phyloP scores from a whole-genome alignment of 30 jellyfish, hydroid and myxozoan species.

The Clytia hemisphaerica region DNA sequence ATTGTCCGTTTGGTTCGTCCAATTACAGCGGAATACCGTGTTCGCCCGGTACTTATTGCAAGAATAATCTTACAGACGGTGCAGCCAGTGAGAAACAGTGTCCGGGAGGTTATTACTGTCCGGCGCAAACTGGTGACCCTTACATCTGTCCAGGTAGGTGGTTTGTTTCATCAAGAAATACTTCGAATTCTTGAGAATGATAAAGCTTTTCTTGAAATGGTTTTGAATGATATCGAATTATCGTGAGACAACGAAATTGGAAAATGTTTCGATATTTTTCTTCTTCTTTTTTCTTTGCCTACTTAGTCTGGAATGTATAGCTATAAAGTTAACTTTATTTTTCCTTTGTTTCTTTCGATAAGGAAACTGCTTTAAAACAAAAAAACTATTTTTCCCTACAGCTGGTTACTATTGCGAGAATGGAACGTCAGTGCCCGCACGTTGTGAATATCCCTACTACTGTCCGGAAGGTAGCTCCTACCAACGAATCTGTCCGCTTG shows the following conservation, averaged over 20 bases:
- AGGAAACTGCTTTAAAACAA: background rate
- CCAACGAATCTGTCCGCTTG: conserved; percentile 74
- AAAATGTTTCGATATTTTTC: no score
- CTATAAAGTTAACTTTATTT: no score
- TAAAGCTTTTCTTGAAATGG: no score
- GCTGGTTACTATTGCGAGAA: conserved; percentile 93
- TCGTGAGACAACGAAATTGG: no score
- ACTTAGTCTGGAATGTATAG: no score
- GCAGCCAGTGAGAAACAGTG: conserved; percentile 72
- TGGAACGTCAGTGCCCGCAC: conserved; percentile 73
- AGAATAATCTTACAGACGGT: conserved; percentile 39
- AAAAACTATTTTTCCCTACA: conserved; percentile 10
- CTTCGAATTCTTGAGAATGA: background rate
- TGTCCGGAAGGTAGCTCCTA: conserved; percentile 82
- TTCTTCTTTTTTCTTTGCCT: no score
- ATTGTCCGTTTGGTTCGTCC: conserved; percentile 82
- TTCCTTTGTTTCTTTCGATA: background rate
- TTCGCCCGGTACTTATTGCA: conserved; percentile 58
- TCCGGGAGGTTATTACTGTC: conserved; percentile 92
- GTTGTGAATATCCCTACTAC: conserved; percentile 75
- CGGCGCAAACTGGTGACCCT: conserved; percentile 67
- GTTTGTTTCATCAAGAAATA: no score
- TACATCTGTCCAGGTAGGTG: conserved; percentile 78
- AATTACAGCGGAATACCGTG: conserved; percentile 92
- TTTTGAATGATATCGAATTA: no score